Evolutionary conservation across 2,888 invertebrate species (phyloP).

Genomic region (Ornithoptera priamus): DNA sequence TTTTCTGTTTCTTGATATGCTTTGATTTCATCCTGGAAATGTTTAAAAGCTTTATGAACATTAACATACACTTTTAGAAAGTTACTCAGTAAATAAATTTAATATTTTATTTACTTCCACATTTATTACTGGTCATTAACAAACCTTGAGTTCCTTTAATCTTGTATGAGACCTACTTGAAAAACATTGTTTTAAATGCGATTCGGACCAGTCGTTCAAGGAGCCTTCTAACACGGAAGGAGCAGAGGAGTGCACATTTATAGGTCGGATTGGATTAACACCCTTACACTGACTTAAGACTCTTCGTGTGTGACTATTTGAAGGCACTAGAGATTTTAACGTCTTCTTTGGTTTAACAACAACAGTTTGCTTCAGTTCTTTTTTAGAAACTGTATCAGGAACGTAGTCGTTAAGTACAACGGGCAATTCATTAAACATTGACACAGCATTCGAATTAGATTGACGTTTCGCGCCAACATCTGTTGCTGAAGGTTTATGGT

Average conservation of each 20-base stretch:
- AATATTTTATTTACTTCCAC: no score
- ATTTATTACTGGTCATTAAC: background rate
- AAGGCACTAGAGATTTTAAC: slow-evolving; percentile 59
- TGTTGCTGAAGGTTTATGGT: slow-evolving; percentile 55
- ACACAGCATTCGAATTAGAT: slow-evolving; percentile 51
- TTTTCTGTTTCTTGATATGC: slow-evolving; percentile 60
- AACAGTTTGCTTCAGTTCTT: slow-evolving; percentile 43
- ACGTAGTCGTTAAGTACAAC: slow-evolving; percentile 60
- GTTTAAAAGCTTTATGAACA: background rate
- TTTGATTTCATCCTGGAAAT: slow-evolving; percentile 69
- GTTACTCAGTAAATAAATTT: no score
- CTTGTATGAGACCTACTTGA: slow-evolving; percentile 61
- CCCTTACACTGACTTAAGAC: slow-evolving; percentile 35
- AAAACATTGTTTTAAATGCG: slow-evolving; percentile 51
- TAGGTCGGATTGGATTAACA: slow-evolving; percentile 37
- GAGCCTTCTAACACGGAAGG: slow-evolving; percentile 47
- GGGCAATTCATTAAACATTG: slow-evolving; percentile 62
- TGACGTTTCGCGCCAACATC: slow-evolving; percentile 62
- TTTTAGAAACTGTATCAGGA: slow-evolving; percentile 43
- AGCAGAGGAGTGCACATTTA: slow-evolving; percentile 48
- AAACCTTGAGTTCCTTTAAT: slow-evolving; percentile 63
- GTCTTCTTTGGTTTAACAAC: slow-evolving; percentile 65
- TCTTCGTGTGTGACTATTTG: slow-evolving; percentile 47
- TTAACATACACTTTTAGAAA: no score
- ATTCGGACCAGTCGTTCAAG: slow-evolving; percentile 48